Evolutionary conservation across 2,797 vertebrate species (phyloP).

Genomic region (Melanotaenia boesemani): DNA sequence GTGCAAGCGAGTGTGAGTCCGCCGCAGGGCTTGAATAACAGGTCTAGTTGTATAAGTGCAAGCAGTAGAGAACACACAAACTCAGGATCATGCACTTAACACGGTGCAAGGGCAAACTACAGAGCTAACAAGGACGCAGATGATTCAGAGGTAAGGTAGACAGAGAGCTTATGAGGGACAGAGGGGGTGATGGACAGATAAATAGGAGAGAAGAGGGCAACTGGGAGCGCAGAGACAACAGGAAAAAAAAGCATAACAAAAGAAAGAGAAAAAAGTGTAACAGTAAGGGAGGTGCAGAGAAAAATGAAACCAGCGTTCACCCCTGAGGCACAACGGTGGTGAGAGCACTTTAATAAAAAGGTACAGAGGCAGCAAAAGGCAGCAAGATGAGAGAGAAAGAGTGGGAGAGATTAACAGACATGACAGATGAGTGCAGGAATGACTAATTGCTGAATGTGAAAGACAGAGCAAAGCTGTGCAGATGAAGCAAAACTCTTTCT

Average conservation of each 20-base stretch:
- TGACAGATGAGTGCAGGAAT: conserved; percentile 51
- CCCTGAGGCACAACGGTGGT: conserved; percentile 23
- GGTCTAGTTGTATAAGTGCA: conserved; percentile 47
- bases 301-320: conserved; percentile 2
- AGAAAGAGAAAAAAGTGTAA: background rate
- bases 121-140: conserved; percentile 40
- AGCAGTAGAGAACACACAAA: conserved; percentile 45
- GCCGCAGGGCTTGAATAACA: conserved; percentile 55
- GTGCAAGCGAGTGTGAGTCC: conserved; percentile 22
- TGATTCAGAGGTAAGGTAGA: conserved; percentile 26
- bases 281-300: background rate
- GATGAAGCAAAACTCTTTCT: conserved; percentile 56
- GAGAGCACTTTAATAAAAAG: conserved; percentile 51
- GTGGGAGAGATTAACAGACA: conserved; percentile 47
- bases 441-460: conserved; percentile 56
- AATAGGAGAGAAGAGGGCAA: conserved; percentile 13
- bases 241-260: background rate
- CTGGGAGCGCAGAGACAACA: background rate
- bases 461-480: conserved; percentile 40
- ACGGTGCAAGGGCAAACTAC: conserved; percentile 47
- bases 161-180: conserved; percentile 8
- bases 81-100: conserved; percentile 42
- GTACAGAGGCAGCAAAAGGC: conserved; percentile 53
- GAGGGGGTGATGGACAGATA: conserved; percentile 24
- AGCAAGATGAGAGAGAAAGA: conserved; percentile 15